Evolutionary conservation across 2,888 invertebrate genomes (phyloP), one percentile per base, ranked within the genome.

Genomic region (Cosmorhoe ocellata): DNA sequence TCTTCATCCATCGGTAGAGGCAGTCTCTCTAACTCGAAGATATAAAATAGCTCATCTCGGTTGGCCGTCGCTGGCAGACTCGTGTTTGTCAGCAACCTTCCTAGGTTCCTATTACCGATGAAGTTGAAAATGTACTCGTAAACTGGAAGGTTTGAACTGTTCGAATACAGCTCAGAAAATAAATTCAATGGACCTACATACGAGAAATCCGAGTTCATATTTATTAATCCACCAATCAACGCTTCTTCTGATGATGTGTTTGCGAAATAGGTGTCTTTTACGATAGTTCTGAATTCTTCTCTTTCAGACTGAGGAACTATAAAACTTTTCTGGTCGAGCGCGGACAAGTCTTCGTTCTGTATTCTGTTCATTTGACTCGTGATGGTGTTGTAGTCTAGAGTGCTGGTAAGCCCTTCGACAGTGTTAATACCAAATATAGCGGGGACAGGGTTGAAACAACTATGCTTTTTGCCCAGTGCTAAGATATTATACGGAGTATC

Each of bases 351-450:
- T 59, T 83, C 84, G 30, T 86, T 78, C 30, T 73, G 68, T 0
- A 87, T 79, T 56, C 87, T 66, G 12, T 87, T 79, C 69, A 83
- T 80, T 61, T 82, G 81, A 51, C 84, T 83, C 0, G 82, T 84
- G 0, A 87, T 77, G 0, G 86, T 84, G 27, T 81, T 71, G 43
- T 82, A 84, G 43, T 88, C 85, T 13, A 86, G 65, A 50, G 84
- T 89, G 37, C 82, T 80, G 0, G 87, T 80, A 0, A 92, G 57
- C 0, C 92, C 92, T 71, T 93, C 93, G 0, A 88, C 90, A 0
- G 91, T 91, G 41, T 89, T 92, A 0, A 92, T 70, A 0, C 93
- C 92, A 57, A 91, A 79, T 2, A 92, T 81, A 0, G 85, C 68
- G 0, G 93, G 92, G 4, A 91, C 88, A 0, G 85, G 77, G 12